Percentiles rank a stretch among this genome's conserved stretches.
phyloP scores from a whole-genome alignment of 2,888 invertebrate species.

The Eupithecia inturbata region DNA sequence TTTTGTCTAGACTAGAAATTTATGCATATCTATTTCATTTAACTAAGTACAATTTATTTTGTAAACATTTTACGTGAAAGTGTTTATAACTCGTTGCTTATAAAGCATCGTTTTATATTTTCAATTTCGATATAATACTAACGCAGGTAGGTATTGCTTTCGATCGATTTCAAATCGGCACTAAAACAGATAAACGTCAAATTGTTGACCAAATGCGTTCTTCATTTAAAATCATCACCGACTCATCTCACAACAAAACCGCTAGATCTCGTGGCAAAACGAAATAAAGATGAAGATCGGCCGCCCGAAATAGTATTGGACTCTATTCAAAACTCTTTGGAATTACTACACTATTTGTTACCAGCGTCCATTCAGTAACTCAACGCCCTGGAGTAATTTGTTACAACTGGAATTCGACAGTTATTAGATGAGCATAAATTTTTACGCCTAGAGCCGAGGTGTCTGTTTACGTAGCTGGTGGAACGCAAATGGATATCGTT shows the following conservation, averaged over 20 bases:
- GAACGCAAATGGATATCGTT: conserved; percentile 53
- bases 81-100: conserved; percentile 22
- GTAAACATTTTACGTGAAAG: conserved; percentile 17
- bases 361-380: conserved; percentile 80
- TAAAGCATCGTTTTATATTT: conserved; percentile 6
- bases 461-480: conserved; percentile 56
- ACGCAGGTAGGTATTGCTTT: background rate
- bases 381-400: conserved; percentile 73
- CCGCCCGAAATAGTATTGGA: conserved; percentile 81
- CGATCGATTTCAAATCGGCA: conserved; percentile 25
- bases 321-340: conserved; percentile 82
- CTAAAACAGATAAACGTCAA: conserved; percentile 42
- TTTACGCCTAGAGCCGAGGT: conserved; percentile 53
- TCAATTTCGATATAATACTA: conserved; percentile 27
- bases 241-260: conserved; percentile 45
- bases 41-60: conserved; percentile 14
- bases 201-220: conserved; percentile 36
- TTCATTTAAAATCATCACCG: conserved; percentile 34
- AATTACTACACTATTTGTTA: conserved; percentile 81
- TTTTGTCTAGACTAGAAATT: conserved; percentile 24
- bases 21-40: conserved; percentile 21
- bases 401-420: conserved; percentile 71
- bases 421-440: conserved; percentile 73
- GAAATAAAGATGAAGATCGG: conserved; percentile 74
- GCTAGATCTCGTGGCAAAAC: conserved; percentile 70